phyloP scores from a whole-genome alignment of 2,113 vertebrate genomes.

The Tyto alba region DNA sequence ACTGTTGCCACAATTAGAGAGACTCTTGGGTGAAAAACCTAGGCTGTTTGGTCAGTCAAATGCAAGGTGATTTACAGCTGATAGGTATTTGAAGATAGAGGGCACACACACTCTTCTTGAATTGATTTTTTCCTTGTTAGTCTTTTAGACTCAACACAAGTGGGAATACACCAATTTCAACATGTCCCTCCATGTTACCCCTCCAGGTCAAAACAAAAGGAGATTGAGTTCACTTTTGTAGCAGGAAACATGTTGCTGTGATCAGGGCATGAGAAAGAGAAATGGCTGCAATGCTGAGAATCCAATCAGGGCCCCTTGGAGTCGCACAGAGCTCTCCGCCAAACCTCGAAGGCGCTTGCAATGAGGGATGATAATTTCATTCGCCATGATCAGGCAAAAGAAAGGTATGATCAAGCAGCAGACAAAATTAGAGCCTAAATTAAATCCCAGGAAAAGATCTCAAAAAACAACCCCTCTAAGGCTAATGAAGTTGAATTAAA shows the following conservation, averaged over 20 bases:
- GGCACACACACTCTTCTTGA: not conserved
- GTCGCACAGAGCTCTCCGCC: not conserved
- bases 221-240: conserved; percentile 39
- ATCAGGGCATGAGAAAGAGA: conserved; percentile 32
- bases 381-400: not conserved
- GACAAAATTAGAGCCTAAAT: conserved; percentile 49
- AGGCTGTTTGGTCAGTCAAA: not conserved
- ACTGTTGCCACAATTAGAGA: not conserved
- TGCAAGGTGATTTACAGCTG: conserved; percentile 17
- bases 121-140: conserved; percentile 58
- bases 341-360: not conserved
- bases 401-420: conserved; percentile 1
- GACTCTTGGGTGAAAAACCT: not conserved
- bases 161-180: conserved; percentile 51
- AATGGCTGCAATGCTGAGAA: conserved; percentile 36
- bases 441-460: conserved; percentile 31
- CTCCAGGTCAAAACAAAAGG: conserved; percentile 59
- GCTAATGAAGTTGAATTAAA: conserved; percentile 68
- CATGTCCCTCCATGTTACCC: conserved; percentile 4
- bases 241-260: conserved; percentile 38
- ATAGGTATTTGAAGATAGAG: not conserved
- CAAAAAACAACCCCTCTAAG: conserved; percentile 41
- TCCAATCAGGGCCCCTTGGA: conserved; percentile 46
- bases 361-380: conserved; percentile 30
- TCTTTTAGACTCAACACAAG: conserved; percentile 38